Percentiles rank a stretch among this genome's conserved stretches.
Conservation (phyloP, 1,140 invertebrate genomes). For the Goniozus legneri region DNA sequence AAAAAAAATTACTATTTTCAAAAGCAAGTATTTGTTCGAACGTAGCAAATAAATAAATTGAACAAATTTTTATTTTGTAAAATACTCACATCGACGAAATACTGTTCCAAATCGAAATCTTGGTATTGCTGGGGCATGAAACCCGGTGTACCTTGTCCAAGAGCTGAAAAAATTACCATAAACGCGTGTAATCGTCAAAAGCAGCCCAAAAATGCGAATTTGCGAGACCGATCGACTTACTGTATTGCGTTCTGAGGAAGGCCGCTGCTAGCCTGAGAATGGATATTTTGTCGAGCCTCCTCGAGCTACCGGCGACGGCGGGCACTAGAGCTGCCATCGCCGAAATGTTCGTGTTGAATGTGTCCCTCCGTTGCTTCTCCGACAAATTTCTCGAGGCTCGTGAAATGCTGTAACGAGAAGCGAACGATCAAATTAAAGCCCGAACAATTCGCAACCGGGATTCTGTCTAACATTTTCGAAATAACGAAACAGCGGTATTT, state of each 20-base stretch:
- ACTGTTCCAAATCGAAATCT: slow-evolving; percentile 40
- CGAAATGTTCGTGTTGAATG: slow-evolving; percentile 81
- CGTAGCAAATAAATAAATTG: too few species aligned
- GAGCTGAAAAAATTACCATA: slow-evolving; percentile 27
- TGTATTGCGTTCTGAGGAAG: slow-evolving; percentile 64
- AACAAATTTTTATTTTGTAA: too few species aligned
- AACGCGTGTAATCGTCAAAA: neutral
- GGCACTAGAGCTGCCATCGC: slow-evolving; percentile 80
- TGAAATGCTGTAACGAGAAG: slow-evolving; percentile 62
- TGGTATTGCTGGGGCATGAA: slow-evolving; percentile 35
- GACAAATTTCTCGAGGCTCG: slow-evolving; percentile 76
- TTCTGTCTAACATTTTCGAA: too few species aligned
- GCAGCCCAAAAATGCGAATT: neutral
- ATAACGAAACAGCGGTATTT: too few species aligned
- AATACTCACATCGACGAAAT: slow-evolving; percentile 42
- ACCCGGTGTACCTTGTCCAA: slow-evolving; percentile 25
- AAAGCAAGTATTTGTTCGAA: too few species aligned
- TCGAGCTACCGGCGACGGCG: slow-evolving; percentile 72
- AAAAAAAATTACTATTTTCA: too few species aligned
- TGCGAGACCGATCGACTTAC: slow-evolving; percentile 47
- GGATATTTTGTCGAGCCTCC: slow-evolving; percentile 86
- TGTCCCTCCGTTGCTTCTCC: slow-evolving; percentile 86
- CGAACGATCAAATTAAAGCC: neutral
- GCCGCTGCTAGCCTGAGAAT: slow-evolving; percentile 79
- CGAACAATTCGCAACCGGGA: too few species aligned